Evolutionary conservation across 2,113 vertebrate genomes (phyloP), one percentile per base, ranked within the genome.

Genomic region (Climacteris rufus): DNA sequence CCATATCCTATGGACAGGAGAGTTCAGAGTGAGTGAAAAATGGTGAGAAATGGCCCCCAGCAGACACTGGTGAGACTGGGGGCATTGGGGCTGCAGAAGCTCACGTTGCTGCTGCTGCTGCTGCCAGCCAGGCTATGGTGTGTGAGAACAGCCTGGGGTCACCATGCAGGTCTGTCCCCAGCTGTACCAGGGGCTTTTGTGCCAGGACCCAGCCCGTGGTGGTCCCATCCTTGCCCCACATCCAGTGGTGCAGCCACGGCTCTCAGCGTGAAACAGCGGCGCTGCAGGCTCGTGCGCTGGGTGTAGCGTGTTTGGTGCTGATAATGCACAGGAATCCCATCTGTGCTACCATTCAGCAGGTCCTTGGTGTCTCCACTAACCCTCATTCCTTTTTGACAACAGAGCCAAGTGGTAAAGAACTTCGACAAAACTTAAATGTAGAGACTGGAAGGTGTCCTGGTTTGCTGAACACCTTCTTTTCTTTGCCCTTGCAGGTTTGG

Each of bases 401-500:
- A 42, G 35, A 77, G 35, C 23, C 31, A 66, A 71, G 44, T 15
- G 64, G 10, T 30, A 61, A 54, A 74, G 60, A 54, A 17, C 30
- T 45, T 60, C 77, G 77, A 47, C 56, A 71, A 56, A 89, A 19
- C 45, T 23, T 61, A n/a, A 49, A 18, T 42, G 31, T 33, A n/a
- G 83, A 24, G 69, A 33, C 59, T 91, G 66, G 31, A 3, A 40
- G 23, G 57, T 94, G 61, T 94, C 76, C 68, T 76, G 91, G 22
- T 69, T 92, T 86, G 74, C 83, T 76, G 83, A 61, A 61, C 5
- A 16, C 12, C 65, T 89, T 69, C 37, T 83, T 94, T 96, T 57
- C 49, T 71, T 50, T 53, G 76, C 44, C 66, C 52, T 57, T 76
- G 7, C 97, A 99, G 99, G 99, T 52, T 7, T 98, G 97, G 99